phyloP scores from a whole-genome alignment of 2,888 invertebrate species.

The Drosophila quinaria region DNA sequence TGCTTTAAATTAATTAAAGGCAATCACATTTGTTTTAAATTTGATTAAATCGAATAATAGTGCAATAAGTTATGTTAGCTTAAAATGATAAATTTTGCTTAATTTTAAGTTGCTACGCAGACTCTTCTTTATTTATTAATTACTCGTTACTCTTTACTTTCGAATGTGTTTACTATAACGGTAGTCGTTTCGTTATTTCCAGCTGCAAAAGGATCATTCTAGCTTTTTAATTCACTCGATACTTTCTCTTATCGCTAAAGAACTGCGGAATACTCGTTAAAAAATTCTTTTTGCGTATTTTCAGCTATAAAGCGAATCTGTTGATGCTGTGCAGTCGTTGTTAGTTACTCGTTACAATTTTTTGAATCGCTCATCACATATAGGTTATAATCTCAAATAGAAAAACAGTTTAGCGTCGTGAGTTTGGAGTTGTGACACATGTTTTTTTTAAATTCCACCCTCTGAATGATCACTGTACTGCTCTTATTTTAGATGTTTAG shows the following conservation, averaged over 20 bases:
- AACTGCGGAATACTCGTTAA: background rate
- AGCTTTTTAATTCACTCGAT: too few species aligned
- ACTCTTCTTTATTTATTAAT: background rate
- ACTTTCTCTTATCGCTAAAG: background rate
- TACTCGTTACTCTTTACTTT: too few species aligned
- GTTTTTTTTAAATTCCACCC: background rate
- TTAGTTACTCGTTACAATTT: background rate
- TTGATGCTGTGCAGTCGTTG: background rate
- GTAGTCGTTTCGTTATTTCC: too few species aligned
- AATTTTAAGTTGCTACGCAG: background rate
- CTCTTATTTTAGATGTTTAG: slow-evolving; percentile 15
- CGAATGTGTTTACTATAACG: too few species aligned
- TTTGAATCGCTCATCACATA: background rate
- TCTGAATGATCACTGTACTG: background rate
- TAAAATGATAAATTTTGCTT: background rate
- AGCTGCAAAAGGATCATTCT: too few species aligned
- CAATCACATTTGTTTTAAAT: background rate
- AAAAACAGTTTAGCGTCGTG: too few species aligned
- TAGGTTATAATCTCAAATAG: too few species aligned
- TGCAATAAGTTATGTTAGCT: too few species aligned
- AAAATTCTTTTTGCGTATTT: background rate
- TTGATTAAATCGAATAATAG: background rate
- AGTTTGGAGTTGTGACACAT: too few species aligned
- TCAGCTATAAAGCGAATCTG: too few species aligned
- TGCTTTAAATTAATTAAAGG: background rate